Base-by-base conservation (phyloP, 2,888 invertebrate species). In the Drosophila kokeensis region DNA sequence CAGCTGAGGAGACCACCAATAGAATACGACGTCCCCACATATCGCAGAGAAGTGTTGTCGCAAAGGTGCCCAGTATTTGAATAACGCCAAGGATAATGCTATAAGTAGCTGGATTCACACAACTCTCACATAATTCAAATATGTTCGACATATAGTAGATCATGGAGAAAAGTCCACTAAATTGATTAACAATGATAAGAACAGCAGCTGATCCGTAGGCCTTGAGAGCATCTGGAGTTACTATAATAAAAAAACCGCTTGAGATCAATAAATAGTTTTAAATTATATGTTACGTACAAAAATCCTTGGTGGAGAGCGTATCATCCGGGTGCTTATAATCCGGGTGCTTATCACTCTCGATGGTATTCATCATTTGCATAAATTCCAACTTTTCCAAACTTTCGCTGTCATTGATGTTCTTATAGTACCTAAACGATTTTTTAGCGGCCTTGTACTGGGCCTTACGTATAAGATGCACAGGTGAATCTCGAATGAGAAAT, bases 141-240 rank as follows among this genome's bases (percentile, higher is more conserved):
- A 93, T 92, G 18, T 84, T 81, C 15, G 92, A 90, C 80, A 92
- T 91, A 60, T 93, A 93, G 63, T 90, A 93, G 13, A 92, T 74
- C 68, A 93, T 87, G 15, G 90, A 85, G 53, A 91, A 92, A 7
- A 82, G 67, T 0, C 92, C 92, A 30, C 91, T 90, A n/a, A 90
- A 90, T 59, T 91, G 91, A 69, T 91, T 92, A 2, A 90, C 76
- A 24, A 89, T 58, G 2, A 92, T 49, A 0, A 93, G 61, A 0
- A 90, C 82, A 0, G 71, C 7, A 0, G 91, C 91, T 0, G 83
- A 83, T 0, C 73, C 62, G 55, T 92, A 83, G 2, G 89, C 88
- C 53, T 85, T 91, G 0, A 89, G 21, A 0, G 92, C 90, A 10
- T 79, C 54, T 30, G 62, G 82, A 0, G 86, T 73, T 13, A 79